phyloP scores from a whole-genome alignment of 2,888 invertebrate species.

The Luperina nickerlii region DNA sequence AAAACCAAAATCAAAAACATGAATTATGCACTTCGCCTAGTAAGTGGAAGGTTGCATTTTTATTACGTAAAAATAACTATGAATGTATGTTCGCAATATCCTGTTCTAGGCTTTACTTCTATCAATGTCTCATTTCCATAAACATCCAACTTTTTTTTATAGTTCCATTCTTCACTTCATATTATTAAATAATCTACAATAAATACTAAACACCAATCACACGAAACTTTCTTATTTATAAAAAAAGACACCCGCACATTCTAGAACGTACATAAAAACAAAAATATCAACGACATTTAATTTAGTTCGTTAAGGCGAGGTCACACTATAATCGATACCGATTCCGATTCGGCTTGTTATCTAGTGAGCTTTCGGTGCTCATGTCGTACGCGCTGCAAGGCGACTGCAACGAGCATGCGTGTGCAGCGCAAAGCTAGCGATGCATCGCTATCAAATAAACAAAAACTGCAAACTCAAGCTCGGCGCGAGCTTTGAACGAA shows the following conservation, averaged over 20 bases:
- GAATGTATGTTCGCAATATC: conserved; percentile 44
- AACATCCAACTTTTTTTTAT: not conserved
- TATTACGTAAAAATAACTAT: conserved; percentile 61
- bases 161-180: not conserved
- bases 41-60: conserved; percentile 83
- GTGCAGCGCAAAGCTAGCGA: conserved; percentile 81
- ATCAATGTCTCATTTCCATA: conserved; percentile 3
- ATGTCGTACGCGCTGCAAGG: conserved; percentile 85
- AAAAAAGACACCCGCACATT: conserved; percentile 44
- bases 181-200: not conserved
- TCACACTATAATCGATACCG: conserved; percentile 70
- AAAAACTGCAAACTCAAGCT: conserved; percentile 85
- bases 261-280: conserved; percentile 38
- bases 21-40: conserved; percentile 79
- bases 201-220: conserved; percentile 2
- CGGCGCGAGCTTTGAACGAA: conserved; percentile 75
- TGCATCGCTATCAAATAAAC: conserved; percentile 89
- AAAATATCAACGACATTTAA: conserved; percentile 53
- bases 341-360: conserved; percentile 68
- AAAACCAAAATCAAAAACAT: conserved; percentile 79
- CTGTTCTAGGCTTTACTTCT: conserved; percentile 48
- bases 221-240: not conserved
- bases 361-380: conserved; percentile 77
- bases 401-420: conserved; percentile 84
- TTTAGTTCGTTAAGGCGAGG: conserved; percentile 67